These are phyloP conservation scores for Smutsia gigantea DNA, from an alignment of 2,797 vertebrate genomes.

Conservation along the genomic window DNA sequence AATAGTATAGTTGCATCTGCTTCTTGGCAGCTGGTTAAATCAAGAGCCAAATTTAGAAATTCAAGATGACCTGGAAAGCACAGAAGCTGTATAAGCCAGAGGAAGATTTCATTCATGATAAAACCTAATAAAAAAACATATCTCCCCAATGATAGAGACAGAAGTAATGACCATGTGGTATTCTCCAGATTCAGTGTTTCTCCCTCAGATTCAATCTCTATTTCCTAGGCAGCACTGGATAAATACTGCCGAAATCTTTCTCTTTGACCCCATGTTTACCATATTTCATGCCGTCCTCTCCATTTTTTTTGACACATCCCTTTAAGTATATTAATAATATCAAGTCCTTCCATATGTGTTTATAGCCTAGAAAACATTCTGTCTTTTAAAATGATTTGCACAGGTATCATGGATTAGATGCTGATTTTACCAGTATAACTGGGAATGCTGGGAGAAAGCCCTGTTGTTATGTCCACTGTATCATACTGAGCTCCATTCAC, in stretches of 20 bases:
- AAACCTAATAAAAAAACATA: not conserved
- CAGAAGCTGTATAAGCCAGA: not conserved
- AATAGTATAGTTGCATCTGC: not conserved
- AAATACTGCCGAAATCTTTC: not conserved
- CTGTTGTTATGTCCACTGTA: not conserved
- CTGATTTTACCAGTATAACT: not conserved
- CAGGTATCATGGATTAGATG: not conserved
- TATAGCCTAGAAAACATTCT: not conserved
- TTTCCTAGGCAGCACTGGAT: not conserved
- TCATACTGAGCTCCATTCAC: not conserved
- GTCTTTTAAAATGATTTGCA: not conserved
- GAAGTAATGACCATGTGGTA: not conserved
- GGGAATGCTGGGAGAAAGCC: not conserved
- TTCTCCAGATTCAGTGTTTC: not conserved
- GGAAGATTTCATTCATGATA: constrained; percentile 13
- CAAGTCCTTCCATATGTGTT: not conserved
- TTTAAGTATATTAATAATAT: constrained; percentile 3
- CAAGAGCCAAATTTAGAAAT: constrained; percentile 12
- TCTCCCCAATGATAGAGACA: not conserved
- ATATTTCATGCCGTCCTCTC: not conserved
- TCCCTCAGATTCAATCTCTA: not conserved
- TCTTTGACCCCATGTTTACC: not conserved
- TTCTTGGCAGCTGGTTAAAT: constrained; percentile 1
- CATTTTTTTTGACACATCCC: not conserved
- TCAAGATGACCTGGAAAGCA: constrained; percentile 38